phyloP scores from a whole-genome alignment of 2,888 invertebrate species.

The Pollenia angustigena region DNA sequence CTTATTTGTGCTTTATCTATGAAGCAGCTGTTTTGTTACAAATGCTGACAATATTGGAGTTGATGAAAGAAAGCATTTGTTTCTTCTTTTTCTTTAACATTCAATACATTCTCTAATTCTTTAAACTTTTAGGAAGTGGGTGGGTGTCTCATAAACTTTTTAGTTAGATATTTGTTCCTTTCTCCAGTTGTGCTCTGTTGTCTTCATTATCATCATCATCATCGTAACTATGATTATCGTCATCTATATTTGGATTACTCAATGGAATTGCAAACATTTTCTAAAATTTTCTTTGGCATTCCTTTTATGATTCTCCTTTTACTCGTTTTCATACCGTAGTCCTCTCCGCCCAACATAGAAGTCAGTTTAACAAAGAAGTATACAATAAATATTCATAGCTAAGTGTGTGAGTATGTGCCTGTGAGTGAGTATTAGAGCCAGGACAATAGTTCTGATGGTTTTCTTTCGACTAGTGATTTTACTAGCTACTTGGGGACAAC shows the following conservation, averaged over 20 bases:
- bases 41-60: conserved; percentile 69
- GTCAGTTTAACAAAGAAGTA: conserved; percentile 19
- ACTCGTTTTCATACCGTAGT: too few relatives aligned
- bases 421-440: not conserved
- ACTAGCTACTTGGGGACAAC: too few relatives aligned
- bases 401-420: not conserved
- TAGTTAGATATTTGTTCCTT: conserved; percentile 1
- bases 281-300: conserved; percentile 65
- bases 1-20: conserved; percentile 3
- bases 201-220: conserved; percentile 14
- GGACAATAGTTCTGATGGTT: too few relatives aligned
- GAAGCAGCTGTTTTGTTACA: conserved; percentile 45
- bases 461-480: too few relatives aligned
- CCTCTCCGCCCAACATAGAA: not conserved
- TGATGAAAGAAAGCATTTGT: conserved; percentile 72
- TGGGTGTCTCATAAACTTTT: conserved; percentile 33
- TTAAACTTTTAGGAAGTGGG: conserved; percentile 20
- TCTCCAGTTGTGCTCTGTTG: conserved; percentile 20
- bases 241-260: conserved; percentile 70
- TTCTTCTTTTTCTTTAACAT: conserved; percentile 5
- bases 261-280: conserved; percentile 69
- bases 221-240: conserved; percentile 12
- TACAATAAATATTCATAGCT: conserved; percentile 25
- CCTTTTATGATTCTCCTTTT: conserved; percentile 24
- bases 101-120: conserved; percentile 5